Evolutionary conservation across 64 coral and sea anemone genomes (phyloP), one percentile per base, ranked within the genome.

Genomic region (Catalaphyllia jardinei): DNA sequence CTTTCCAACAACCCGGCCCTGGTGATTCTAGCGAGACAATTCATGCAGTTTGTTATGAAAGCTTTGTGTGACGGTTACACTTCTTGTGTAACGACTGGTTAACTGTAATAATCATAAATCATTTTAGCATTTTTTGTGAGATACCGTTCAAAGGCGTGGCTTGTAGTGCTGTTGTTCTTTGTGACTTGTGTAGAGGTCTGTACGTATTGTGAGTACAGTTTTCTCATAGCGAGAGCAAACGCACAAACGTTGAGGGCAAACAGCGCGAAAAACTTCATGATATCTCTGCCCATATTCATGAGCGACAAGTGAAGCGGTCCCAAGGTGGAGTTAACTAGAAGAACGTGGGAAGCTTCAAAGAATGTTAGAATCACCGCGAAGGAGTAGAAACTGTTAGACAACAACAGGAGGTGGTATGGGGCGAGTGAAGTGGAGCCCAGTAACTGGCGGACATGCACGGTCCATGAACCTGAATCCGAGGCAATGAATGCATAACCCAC

Each of bases 341-440:
- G 81, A 17, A 80, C 31, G 29, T 71, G 73, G 0, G 86, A 92
- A 1, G 86, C 77, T 52, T 95, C 89, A 57, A 92, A 33, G 73
- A 92, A 95, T 46, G 85, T 83, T 15, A 88, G 50, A 35, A 95
- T 60, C 17, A 92, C 27, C 0, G 84, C 89, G 18, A 95, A 50
- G 42, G 89, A 71, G 71, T 92, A 95, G 78, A 95, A 95, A 71
- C 94, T 88, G 61, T 92, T 83, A 1, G 94, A 95, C 33, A 95
- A 57, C 84, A 89, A 57, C 15, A 95, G 67, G 16, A 95, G 78
- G 30, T 35, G 77, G 28, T 90, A 86, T 8, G 89, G 85, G 8
- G 74, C 74, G 1, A 84, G 64, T 10, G 74, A 76, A 46, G 73
- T 85, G 27, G 25, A 4, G 24, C 60, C 82, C 55, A 71, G 16